Conservation (phyloP, 2,888 invertebrate species). For the Epistrophe eligans region DNA sequence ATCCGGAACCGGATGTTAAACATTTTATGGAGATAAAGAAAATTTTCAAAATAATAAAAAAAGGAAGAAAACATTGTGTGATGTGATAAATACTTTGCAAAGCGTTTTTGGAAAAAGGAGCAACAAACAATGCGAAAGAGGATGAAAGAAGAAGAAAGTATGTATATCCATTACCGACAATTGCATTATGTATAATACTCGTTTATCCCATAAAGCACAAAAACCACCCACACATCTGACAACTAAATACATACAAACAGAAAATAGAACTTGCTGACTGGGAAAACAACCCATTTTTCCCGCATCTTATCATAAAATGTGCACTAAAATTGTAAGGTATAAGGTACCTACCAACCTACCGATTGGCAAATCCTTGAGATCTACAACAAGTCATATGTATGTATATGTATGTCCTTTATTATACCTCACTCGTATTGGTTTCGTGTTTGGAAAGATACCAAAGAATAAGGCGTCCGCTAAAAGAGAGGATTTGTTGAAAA, state of each 20-base stretch:
- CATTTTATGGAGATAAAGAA: conserved; percentile 68
- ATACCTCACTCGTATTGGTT: not conserved
- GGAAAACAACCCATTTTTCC: conserved; percentile 49
- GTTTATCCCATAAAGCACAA: conserved; percentile 51
- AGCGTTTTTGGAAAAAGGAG: conserved; percentile 34
- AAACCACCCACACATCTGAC: conserved; percentile 19
- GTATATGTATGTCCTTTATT: not conserved
- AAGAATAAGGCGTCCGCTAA: conserved; percentile 13
- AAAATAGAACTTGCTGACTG: not conserved
- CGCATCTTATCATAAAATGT: conserved; percentile 53
- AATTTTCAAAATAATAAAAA: conserved; percentile 30
- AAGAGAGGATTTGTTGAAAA: conserved; percentile 36
- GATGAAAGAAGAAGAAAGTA: conserved; percentile 35
- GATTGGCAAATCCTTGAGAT: conserved; percentile 53
- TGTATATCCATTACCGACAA: conserved; percentile 66
- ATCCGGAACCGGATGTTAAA: conserved; percentile 73
- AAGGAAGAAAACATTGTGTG: conserved; percentile 22
- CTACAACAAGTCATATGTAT: conserved; percentile 14
- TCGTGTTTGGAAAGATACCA: not conserved
- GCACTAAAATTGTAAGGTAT: conserved; percentile 48
- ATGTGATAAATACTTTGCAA: conserved; percentile 63
- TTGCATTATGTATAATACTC: conserved; percentile 64
- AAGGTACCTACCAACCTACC: no score
- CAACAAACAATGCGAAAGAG: conserved; percentile 26
- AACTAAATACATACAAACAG: not conserved